These are phyloP conservation scores for Hippotragus niger DNA, from an alignment of 2,113 vertebrate genomes.

Conservation along the genomic window DNA sequence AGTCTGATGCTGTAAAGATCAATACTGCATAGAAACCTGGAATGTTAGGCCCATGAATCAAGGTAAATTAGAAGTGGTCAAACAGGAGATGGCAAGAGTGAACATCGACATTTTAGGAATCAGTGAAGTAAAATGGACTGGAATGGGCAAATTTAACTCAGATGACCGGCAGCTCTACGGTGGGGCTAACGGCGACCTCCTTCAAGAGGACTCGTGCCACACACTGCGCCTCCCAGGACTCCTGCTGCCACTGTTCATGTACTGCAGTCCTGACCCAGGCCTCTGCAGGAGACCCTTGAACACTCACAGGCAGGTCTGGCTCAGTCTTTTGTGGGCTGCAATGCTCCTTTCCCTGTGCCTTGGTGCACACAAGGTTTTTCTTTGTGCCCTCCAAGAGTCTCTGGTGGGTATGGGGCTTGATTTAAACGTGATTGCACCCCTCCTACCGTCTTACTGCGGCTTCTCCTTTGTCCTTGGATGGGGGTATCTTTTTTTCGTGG, in stretches of 20 bases:
- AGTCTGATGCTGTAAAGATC: not conserved
- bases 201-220: not conserved
- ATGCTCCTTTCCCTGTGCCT: not conserved
- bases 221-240: fast-evolving
- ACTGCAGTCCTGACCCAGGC: not conserved
- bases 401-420: not conserved
- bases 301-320: not conserved
- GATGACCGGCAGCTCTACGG: not conserved
- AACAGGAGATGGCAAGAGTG: not conserved
- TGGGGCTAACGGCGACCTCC: not conserved
- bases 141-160: not conserved
- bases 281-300: not conserved
- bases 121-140: not conserved
- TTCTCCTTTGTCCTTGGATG: not conserved
- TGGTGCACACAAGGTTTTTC: not conserved
- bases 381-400: not conserved
- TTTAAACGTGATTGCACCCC: not conserved
- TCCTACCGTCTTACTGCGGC: fast-evolving
- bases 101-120: not conserved
- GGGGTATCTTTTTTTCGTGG: not conserved
- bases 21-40: not conserved
- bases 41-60: not conserved
- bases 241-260: not conserved
- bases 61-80: not conserved
- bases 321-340: not conserved